These are phyloP conservation scores for Apantesis nais DNA, from an alignment of 2,888 invertebrate species.

Conservation along the genomic window DNA sequence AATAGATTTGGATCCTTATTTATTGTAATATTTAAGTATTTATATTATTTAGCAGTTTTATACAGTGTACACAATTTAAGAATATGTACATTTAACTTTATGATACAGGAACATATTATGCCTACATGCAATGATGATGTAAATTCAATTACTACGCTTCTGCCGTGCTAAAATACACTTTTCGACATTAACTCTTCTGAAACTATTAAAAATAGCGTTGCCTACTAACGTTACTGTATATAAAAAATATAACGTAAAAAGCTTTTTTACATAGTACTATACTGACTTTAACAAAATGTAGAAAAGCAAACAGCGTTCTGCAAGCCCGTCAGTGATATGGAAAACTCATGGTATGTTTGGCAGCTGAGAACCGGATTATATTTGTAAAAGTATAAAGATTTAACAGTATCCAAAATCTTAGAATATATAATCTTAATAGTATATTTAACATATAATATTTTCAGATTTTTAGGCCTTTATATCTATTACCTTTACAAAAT, in stretches of 20 bases:
- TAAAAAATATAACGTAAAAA: neutral
- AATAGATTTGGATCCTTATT: conserved; percentile 26
- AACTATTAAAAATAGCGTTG: neutral
- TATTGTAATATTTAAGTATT: conserved; percentile 21
- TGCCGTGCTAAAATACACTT: neutral
- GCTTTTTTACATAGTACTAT: neutral
- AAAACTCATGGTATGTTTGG: conserved; percentile 37
- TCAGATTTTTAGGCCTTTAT: conserved; percentile 47
- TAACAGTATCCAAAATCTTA: conserved; percentile 44
- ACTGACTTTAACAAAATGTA: neutral
- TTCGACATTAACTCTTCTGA: too few relatives aligned
- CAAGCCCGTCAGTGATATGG: conserved; percentile 8
- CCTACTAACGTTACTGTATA: neutral
- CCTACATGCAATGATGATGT: conserved; percentile 21
- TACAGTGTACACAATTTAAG: conserved; percentile 33
- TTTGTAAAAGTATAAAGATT: conserved; percentile 43
- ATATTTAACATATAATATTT: conserved; percentile 37
- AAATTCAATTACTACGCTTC: conserved; percentile 20
- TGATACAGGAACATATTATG: conserved; percentile 45
- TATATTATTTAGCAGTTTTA: conserved; percentile 25
- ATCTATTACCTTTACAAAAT: conserved; percentile 40
- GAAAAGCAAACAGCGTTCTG: neutral
- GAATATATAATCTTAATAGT: conserved; percentile 36
- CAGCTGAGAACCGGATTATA: conserved; percentile 32
- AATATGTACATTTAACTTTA: conserved; percentile 29